Evolutionary conservation across 2,113 vertebrate species (phyloP).

Genomic region (Eulemur rufifrons): DNA sequence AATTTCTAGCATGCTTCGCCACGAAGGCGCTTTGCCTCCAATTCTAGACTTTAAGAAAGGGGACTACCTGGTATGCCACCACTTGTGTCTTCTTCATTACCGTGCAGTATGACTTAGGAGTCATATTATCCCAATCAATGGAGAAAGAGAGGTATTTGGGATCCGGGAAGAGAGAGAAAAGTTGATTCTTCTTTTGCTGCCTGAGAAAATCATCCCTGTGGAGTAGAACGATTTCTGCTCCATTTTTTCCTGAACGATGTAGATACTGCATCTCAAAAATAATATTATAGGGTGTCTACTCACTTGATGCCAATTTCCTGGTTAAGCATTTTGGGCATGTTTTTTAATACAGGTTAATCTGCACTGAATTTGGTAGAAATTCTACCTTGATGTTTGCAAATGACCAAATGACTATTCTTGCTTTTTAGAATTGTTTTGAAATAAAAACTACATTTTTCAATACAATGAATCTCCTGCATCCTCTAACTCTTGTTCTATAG

Average conservation of each 20-base stretch:
- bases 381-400: background rate
- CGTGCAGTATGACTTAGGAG: background rate
- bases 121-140: background rate
- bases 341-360: background rate
- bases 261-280: background rate
- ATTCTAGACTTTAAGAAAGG: background rate
- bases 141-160: background rate
- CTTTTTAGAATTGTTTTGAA: conserved; percentile 34
- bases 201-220: background rate
- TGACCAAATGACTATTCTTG: background rate
- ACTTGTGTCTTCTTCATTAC: background rate
- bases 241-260: background rate
- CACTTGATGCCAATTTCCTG: background rate
- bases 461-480: background rate
- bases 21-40: background rate
- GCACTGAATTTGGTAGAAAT: background rate
- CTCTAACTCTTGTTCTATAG: background rate
- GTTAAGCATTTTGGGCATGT: background rate
- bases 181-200: background rate
- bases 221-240: background rate
- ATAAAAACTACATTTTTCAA: background rate
- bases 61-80: background rate
- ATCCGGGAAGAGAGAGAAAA: background rate
- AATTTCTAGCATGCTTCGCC: background rate
- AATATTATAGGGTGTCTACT: background rate